Conservation (phyloP, 2,888 invertebrate species). For the Meganola albula region DNA sequence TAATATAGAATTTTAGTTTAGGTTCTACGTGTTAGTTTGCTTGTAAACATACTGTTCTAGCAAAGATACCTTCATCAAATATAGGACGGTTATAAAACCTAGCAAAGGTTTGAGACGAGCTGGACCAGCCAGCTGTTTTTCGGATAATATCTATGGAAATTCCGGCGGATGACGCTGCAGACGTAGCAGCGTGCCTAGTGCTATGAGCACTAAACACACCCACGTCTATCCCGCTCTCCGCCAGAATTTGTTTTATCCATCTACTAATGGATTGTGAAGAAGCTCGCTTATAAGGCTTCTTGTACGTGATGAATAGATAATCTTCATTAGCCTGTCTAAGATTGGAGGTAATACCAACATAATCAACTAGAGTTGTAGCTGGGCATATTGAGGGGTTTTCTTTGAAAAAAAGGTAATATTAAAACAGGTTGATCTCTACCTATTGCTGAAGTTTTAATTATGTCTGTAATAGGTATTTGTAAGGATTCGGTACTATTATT, state of each 20-base stretch:
- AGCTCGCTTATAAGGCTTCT: conserved; percentile 6
- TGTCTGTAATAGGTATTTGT: background rate
- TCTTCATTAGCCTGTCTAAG: conserved; percentile 1
- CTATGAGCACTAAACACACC: conserved; percentile 16
- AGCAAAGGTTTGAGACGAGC: background rate
- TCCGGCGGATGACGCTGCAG: conserved; percentile 5
- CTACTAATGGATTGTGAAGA: conserved; percentile 12
- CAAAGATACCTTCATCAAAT: background rate
- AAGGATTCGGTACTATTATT: background rate
- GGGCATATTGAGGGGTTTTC: conserved; percentile 2
- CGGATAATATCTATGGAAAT: background rate
- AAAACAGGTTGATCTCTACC: background rate
- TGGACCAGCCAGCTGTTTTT: background rate
- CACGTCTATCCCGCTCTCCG: conserved; percentile 9
- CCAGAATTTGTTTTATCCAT: conserved; percentile 10
- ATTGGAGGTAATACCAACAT: background rate
- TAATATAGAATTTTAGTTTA: background rate
- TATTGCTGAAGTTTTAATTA: conserved; percentile 4
- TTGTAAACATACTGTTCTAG: background rate
- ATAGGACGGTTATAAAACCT: background rate
- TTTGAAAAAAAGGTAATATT: background rate
- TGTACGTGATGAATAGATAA: conserved; percentile 7
- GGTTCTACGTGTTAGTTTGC: background rate
- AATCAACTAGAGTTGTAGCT: background rate
- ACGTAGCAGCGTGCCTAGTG: conserved; percentile 20